Base-by-base conservation (phyloP, 2,888 invertebrate species). In the Cynaeus angustus region DNA sequence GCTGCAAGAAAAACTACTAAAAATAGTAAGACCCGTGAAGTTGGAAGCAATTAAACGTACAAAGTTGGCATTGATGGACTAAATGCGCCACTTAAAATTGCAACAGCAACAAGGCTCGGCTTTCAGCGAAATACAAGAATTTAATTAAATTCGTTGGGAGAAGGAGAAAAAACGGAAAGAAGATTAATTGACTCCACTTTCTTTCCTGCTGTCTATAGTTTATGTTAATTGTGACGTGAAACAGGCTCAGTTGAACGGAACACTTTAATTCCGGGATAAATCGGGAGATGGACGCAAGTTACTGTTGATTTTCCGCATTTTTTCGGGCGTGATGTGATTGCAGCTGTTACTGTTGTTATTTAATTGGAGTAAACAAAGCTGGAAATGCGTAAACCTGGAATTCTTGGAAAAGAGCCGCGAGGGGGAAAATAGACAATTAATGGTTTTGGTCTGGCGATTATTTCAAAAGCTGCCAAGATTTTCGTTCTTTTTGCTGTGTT, bases 21-120 rank as follows among this genome's bases (percentile, higher is more conserved):
- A 50, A 50, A 50, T 50, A 50, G 1, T 2, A n/a, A n/a, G 28
- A 26, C 4, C n/a, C n/a, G 14, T 12, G 8, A 48, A 12, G 14
- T 48, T 33, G 21, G 56, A 56, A 46, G 10, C 43, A 61, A 48
- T 61, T 50, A 50, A 50, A 50, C 21, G 33, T 14, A 61, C 61
- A 61, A 61, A 61, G 61, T 61, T 61, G 50, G 48, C 61, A 61
- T 61, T 61, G 61, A 61, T 38, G 61, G 14, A 50, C 30, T 61
- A 61, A 61, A 37, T 48, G 38, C 46, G 45, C 21, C 26, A 53
- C 14, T 53, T 53, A 14, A 53, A 53, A 53, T 37, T 14, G 37
- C 45, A 61, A 48, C 33, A 28, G 37, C 45, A 56, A 59, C 61
- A 61, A 56, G 13, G 8, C 46, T 37, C 37, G 61, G 48, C 61